Conservation (phyloP, 2,888 invertebrate genomes). For the Dasysyrphus tricinctus region DNA sequence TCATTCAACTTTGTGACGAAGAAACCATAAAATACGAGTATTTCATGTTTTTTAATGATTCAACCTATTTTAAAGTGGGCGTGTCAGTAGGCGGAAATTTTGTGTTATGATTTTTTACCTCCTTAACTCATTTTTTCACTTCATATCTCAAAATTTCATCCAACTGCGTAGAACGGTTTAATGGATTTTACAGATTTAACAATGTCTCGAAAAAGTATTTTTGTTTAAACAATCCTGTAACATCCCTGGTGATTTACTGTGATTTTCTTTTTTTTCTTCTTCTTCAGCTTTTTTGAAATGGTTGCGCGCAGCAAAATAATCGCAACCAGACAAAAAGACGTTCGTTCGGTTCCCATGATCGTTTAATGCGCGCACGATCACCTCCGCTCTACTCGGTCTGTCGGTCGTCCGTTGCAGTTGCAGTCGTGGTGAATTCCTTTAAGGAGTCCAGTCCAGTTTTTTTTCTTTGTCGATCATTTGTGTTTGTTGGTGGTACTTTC, state of each 20-base stretch:
- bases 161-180: too few species aligned
- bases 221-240: not conserved
- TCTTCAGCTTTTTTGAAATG: constrained; percentile 7
- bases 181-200: too few species aligned
- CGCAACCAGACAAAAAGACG: constrained; percentile 49
- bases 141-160: too few species aligned
- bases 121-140: too few species aligned
- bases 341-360: constrained; percentile 66
- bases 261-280: not conserved
- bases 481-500: constrained; percentile 38
- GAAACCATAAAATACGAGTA: too few species aligned
- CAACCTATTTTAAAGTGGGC: not conserved
- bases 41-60: not conserved
- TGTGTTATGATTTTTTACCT: too few species aligned
- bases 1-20: too few species aligned
- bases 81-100: not conserved
- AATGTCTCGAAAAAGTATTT: not conserved
- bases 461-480: constrained; percentile 31
- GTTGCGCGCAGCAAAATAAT: constrained; percentile 28
- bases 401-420: not conserved
- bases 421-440: constrained; percentile 53
- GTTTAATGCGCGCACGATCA: constrained; percentile 63
- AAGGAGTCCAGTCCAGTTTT: constrained; percentile 64
- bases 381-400: constrained; percentile 38
- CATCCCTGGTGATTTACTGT: constrained; percentile 6